A percentile compares a stretch with the other conserved stretches of the same genome.
phyloP scores from a whole-genome alignment of 2,113 vertebrate genomes.

The Gymnarchus niloticus region DNA sequence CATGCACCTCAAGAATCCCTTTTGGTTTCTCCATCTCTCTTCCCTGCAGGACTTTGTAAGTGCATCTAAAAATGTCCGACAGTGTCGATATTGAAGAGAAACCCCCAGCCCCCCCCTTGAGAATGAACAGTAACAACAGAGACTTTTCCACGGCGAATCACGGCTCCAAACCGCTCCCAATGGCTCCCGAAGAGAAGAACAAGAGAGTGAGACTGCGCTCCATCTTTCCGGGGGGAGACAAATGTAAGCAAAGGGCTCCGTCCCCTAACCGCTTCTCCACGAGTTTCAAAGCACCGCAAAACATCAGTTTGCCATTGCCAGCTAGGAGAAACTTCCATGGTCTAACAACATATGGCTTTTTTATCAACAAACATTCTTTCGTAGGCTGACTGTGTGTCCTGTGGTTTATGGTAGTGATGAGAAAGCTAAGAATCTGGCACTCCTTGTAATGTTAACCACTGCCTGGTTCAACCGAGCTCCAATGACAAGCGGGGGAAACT shows the following conservation, averaged over 20 bases:
- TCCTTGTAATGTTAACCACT: not conserved
- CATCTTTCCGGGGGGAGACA: conserved; percentile 98
- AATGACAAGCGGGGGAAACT: not conserved
- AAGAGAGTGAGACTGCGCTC: conserved; percentile 97
- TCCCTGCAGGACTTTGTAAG: conserved; percentile 73
- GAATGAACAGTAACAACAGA: conserved; percentile 98
- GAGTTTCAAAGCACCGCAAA: not conserved
- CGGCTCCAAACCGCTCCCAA: conserved; percentile 92
- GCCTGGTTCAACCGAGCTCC: not conserved
- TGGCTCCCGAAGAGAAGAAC: conserved; percentile 99
- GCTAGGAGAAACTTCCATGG: too few species aligned
- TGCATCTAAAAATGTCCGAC: conserved; percentile 92
- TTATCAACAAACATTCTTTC: not conserved
- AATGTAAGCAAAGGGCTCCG: conserved; percentile 70
- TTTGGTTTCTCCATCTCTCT: not conserved
- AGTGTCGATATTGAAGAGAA: conserved; percentile 95
- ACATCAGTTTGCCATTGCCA: not conserved
- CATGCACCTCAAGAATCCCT: not conserved
- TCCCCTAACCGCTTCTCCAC: not conserved
- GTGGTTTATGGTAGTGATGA: not conserved
- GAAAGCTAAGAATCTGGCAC: not conserved
- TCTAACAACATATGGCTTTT: not conserved
- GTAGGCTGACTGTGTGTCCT: not conserved
- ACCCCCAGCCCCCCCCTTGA: conserved; percentile 94
- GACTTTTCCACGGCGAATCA: conserved; percentile 91